Conservation (phyloP, 1,140 invertebrate genomes). For the Brachionus asplanchnoidis region DNA sequence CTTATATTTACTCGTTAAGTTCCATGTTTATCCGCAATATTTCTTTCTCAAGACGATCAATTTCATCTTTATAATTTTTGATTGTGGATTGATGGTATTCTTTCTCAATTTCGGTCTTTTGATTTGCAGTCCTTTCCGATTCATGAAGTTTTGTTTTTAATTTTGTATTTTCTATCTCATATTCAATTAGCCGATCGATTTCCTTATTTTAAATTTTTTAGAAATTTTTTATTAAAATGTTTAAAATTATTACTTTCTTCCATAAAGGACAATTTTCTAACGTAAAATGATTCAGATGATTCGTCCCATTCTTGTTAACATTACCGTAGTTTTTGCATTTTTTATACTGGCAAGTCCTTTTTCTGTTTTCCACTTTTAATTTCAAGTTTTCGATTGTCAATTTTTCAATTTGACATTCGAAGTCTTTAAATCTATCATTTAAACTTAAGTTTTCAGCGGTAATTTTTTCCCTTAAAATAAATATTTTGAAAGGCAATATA, state of each 20-base stretch:
- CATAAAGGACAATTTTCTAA: neutral
- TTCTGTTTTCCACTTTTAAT: neutral
- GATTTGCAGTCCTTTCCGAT: neutral
- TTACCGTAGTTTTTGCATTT: neutral
- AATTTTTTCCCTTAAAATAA: neutral
- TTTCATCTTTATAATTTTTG: neutral
- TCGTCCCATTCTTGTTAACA: neutral
- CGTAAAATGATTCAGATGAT: neutral
- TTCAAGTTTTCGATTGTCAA: neutral
- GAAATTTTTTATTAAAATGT: neutral
- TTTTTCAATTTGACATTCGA: neutral
- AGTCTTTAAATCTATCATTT: neutral
- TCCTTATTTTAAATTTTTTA: neutral
- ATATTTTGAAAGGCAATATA: neutral
- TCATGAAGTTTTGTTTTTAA: neutral
- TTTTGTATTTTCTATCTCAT: neutral
- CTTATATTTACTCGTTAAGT: neutral
- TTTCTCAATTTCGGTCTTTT: neutral
- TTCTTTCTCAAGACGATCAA: neutral
- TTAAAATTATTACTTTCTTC: neutral
- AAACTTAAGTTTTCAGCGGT: neutral
- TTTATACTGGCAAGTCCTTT: neutral
- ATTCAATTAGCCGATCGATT: neutral
- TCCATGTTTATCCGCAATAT: neutral
- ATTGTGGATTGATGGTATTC: neutral